Evolutionary conservation across 2,113 vertebrate genomes (phyloP), one percentile per base, ranked within the genome.

Genomic region (Xiphias gladius): DNA sequence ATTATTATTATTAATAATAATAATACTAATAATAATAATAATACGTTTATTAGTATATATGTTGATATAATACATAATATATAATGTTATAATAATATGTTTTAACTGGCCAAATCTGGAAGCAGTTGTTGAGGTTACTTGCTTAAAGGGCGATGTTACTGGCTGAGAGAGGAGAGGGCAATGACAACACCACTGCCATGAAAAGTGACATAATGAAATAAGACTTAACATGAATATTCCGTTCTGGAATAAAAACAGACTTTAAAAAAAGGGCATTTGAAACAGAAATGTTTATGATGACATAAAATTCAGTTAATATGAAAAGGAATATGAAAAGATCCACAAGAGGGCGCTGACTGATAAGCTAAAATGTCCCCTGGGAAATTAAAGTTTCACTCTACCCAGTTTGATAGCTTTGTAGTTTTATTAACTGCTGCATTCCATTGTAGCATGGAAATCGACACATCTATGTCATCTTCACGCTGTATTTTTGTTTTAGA

Each of bases 291-390:
- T 14, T 17, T 32, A 4, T 22, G 0, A 54, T 54, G 20, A 22
- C 50, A 52, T 52, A 22, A 22, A 50, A 17, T 4, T 19, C 0
- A 41, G 1, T 54, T 7, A 16, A 41, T 8, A 19, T 12, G 41
- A 28, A 58, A 46, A 41, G 19, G 0, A 71, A 6, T 22, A 50
- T 20, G 17, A 17, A 39, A n/a, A 26, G 2, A 10, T 28, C 62
- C 79, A 81, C 22, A 2, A 41, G 70, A 30, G 62, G 79, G 70
- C 24, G 24, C 70, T 73, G 17, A 12, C 11, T 37, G 52, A 35
- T 37, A 11, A 52, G 20, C 22, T 7, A 52, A 10, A n/a, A 7
- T 50, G 17, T 6, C 46, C 17, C 46, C 17, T 19, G 17, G 17
- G 46, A 52, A 52, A 52, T 52, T 10, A 52, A 52, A 22, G 50